phyloP scores from a whole-genome alignment of 2,888 invertebrate species.

The Caenorhabditis sp. region DNA sequence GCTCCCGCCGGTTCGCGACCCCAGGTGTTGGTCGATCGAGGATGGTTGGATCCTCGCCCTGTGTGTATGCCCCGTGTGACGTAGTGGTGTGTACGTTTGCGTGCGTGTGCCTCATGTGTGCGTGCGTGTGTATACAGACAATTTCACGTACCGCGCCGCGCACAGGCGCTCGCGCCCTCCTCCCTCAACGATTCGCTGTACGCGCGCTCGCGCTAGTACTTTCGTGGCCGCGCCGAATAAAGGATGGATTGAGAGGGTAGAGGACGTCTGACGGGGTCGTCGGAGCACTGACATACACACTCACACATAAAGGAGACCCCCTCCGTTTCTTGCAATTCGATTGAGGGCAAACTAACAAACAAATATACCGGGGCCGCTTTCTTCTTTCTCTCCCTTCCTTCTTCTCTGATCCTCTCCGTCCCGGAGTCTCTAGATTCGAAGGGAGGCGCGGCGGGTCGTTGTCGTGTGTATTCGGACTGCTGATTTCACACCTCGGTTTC shows the following conservation, averaged over 20 bases:
- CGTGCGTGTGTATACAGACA: conserved; percentile 55
- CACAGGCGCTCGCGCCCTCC: conserved; percentile 53
- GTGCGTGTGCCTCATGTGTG: conserved; percentile 55
- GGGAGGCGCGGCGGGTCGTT: conserved; percentile 38
- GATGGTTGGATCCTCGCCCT: conserved; percentile 34
- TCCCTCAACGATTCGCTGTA: conserved; percentile 8
- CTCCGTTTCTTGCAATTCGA: conserved; percentile 53
- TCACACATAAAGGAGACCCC: conserved; percentile 33
- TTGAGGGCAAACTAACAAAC: conserved; percentile 55
- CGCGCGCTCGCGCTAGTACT: conserved; percentile 38
- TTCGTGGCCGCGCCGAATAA: conserved; percentile 47
- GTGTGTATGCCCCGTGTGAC: conserved; percentile 48
- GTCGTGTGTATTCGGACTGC: conserved; percentile 52
- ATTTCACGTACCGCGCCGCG: conserved; percentile 57
- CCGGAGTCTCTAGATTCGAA: conserved; percentile 21
- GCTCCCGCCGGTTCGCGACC: conserved; percentile 48
- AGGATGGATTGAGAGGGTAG: conserved; percentile 25
- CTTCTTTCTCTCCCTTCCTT: conserved; percentile 1
- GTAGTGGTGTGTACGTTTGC: conserved; percentile 49
- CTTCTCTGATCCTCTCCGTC: conserved; percentile 10
- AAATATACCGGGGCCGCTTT: conserved; percentile 26
- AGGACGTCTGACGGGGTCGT: conserved; percentile 2
- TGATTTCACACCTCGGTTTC: conserved; percentile 53
- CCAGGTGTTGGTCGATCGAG: conserved; percentile 39
- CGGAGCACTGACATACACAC: conserved; percentile 33